These are phyloP conservation scores for Brassicogethes aeneus DNA, from an alignment of 2,888 invertebrate genomes.

Conservation along the genomic window DNA sequence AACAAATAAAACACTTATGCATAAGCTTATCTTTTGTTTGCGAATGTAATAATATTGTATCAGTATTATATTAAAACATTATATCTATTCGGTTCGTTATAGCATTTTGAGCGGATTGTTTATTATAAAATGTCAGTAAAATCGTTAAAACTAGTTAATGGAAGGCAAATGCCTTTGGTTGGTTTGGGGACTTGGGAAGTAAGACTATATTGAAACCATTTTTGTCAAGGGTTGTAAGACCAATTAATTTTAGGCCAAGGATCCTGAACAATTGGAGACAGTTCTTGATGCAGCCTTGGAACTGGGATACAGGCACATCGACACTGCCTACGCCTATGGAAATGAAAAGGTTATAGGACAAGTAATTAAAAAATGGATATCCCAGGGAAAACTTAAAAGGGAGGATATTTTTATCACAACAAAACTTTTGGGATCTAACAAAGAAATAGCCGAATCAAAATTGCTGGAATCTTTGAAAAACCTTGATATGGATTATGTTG, in stretches of 20 bases:
- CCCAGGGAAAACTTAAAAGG: constrained; percentile 52
- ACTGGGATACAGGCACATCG: constrained; percentile 71
- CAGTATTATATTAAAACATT: no score
- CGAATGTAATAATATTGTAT: background rate
- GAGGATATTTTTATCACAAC: constrained; percentile 72
- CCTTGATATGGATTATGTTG: constrained; percentile 10
- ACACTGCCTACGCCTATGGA: constrained; percentile 63
- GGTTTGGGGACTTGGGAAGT: constrained; percentile 14
- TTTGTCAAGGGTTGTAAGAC: background rate
- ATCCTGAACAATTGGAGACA: constrained; percentile 48
- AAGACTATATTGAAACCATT: background rate
- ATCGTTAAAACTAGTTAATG: background rate
- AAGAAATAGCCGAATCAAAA: constrained; percentile 32
- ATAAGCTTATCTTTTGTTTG: no score
- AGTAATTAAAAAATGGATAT: constrained; percentile 58
- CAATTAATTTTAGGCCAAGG: constrained; percentile 45
- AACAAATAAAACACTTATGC: no score
- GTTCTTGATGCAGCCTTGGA: constrained; percentile 59
- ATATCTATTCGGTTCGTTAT: no score
- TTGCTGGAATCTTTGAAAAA: constrained; percentile 7
- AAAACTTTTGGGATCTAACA: constrained; percentile 55
- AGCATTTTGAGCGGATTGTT: background rate
- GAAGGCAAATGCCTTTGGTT: constrained; percentile 10
- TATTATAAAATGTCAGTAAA: background rate
- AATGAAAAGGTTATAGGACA: constrained; percentile 66